Base-by-base conservation (phyloP, 2,797 vertebrate species). In the Astyanax mexicanus region DNA sequence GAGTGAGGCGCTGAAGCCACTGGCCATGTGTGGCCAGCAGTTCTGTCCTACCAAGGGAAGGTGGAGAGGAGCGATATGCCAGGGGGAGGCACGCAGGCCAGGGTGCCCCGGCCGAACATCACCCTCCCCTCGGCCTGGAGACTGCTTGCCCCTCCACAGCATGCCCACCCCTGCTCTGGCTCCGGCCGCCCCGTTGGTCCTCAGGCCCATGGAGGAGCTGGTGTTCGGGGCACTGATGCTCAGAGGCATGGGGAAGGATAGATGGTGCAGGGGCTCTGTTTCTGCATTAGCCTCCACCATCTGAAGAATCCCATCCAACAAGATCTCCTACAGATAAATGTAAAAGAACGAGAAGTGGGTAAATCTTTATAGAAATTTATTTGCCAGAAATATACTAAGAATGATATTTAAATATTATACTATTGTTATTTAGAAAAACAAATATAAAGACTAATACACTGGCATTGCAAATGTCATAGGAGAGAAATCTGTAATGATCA, bases 21-120 rank as follows among this genome's bases (percentile, higher is more conserved):
- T 96, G 0, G 98, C 94, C 94, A 99, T 96, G 79, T 99, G 98
- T 0, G 97, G 98, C 97, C 97, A 98, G 86, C 97, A 99, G 89
- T 98, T 98, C 84, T 98, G 97, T 0, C 97, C 97, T 42, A 97
- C 93, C 66, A 99, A 85, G 12, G 96, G 96, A 80, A 99, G 84
- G 83, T 98, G 97, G 54, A 98, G 72, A 1, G 98, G 96, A 51
- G 98, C 94, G 0, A 95, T 64, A 0, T 96, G 94, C 98, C 98
- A 99, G 27, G 97, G 95, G 38, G 97, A 99, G 40, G 94, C 90
- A 25, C 87, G 84, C 15, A 92, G 85, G n/a, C n/a, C n/a, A n/a
- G n/a, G n/a, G 80, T 95, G 94, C 72, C 89, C 88, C 0, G 80
- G 79, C 17, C 90, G 72, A 2, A 72, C 73, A 49, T 95, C 95